These are phyloP conservation scores for Phallusia fumigata DNA, from an alignment of 23 tunicate species.

Conservation along the genomic window DNA sequence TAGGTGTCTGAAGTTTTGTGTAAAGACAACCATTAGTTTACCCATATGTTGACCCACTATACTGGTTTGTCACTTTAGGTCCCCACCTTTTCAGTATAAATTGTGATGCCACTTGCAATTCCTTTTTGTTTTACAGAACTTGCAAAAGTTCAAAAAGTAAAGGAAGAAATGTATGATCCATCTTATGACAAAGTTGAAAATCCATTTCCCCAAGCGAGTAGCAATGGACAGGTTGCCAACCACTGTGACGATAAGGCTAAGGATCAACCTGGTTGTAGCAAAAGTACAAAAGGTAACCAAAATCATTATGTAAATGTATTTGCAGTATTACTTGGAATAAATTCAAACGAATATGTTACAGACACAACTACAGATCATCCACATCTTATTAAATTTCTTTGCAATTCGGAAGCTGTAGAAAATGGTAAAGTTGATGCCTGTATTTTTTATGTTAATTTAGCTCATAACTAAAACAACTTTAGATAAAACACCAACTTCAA, in stretches of 20 bases:
- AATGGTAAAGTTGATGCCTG: neutral
- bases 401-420: constrained; percentile 42
- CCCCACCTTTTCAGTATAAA: neutral
- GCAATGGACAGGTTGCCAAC: neutral
- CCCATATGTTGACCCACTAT: too few species aligned
- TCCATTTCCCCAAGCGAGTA: neutral
- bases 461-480: neutral
- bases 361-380: constrained; percentile 39
- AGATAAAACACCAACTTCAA: neutral
- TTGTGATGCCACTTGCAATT: neutral
- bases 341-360: neutral
- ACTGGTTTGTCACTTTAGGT: too few species aligned
- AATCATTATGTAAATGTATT: neutral
- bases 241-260: neutral
- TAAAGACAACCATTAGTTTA: too few species aligned
- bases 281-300: neutral
- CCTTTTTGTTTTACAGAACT: constrained; percentile 24
- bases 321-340: neutral
- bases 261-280: constrained; percentile 23
- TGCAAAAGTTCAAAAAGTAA: constrained; percentile 49
- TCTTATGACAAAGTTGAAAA: constrained; percentile 36
- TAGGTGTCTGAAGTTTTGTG: too few species aligned
- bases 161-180: constrained; percentile 51
- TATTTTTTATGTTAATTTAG: neutral
- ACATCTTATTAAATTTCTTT: constrained; percentile 61